These are phyloP conservation scores for Chiloscyllium punctatum DNA, from an alignment of 2,797 vertebrate species.

Conservation along the genomic window DNA sequence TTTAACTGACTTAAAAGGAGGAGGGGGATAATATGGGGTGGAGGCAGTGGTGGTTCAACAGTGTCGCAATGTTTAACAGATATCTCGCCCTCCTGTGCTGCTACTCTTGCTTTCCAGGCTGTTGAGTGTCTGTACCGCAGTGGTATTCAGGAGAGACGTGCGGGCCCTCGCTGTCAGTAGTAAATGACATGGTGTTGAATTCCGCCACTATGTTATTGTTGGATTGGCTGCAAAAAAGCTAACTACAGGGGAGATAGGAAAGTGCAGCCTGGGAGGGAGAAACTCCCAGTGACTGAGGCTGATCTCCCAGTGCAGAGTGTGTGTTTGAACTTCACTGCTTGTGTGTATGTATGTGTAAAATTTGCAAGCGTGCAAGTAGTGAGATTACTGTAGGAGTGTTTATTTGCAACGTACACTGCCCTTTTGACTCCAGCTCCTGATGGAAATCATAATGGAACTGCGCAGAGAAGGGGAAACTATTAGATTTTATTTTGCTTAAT, in stretches of 20 bases:
- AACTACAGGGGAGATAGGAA: too few relatives aligned
- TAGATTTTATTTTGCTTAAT: background rate
- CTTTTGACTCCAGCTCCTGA: background rate
- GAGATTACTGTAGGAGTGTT: background rate
- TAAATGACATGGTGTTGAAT: background rate
- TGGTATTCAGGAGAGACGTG: background rate
- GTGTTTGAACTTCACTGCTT: background rate
- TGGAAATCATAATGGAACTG: background rate
- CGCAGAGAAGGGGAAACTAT: background rate
- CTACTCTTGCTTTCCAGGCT: background rate
- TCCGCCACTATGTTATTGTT: background rate
- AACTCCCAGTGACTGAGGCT: background rate
- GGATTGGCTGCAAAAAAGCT: background rate
- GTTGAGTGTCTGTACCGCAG: too few relatives aligned
- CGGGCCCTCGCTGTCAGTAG: background rate
- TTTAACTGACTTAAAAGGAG: background rate
- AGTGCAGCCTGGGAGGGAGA: background rate
- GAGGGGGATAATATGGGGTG: background rate
- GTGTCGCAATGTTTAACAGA: background rate
- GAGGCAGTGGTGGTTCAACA: background rate
- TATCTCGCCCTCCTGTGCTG: background rate
- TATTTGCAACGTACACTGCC: background rate
- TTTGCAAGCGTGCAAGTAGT: background rate
- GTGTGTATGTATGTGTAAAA: background rate
- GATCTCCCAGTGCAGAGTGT: background rate